Evolutionary conservation across 2,888 invertebrate genomes (phyloP).

Genomic region (Hydraecia micacea): DNA sequence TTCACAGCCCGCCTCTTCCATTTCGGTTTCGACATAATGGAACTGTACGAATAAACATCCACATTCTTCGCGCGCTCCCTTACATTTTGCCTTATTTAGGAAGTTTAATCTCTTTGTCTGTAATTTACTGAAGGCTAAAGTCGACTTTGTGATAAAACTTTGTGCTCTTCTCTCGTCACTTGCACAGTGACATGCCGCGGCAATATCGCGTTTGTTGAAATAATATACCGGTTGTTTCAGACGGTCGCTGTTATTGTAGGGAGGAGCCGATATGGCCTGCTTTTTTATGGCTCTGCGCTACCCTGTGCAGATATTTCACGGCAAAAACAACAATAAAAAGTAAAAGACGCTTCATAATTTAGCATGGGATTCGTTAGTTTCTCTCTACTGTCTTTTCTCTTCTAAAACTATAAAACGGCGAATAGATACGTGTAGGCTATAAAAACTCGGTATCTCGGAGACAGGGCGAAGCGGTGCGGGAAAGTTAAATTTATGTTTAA

Average conservation of each 20-base stretch:
- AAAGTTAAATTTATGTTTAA: slow-evolving; percentile 60
- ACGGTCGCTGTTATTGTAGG: slow-evolving; percentile 35
- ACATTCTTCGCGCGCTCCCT: slow-evolving; percentile 44
- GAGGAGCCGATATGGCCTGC: slow-evolving; percentile 12
- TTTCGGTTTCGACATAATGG: slow-evolving; percentile 55
- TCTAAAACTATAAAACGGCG: slow-evolving; percentile 50
- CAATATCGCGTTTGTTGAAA: slow-evolving; percentile 51
- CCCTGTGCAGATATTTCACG: slow-evolving; percentile 9
- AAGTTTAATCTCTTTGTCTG: slow-evolving; percentile 54
- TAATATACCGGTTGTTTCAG: slow-evolving; percentile 36
- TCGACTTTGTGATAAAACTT: slow-evolving; percentile 45
- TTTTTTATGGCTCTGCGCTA: slow-evolving; percentile 18
- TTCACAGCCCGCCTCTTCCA: slow-evolving; percentile 52
- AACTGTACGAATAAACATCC: slow-evolving; percentile 31
- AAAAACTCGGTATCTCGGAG: slow-evolving; percentile 57
- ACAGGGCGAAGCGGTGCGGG: slow-evolving; percentile 44
- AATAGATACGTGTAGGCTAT: slow-evolving; percentile 53
- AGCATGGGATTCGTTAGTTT: background rate
- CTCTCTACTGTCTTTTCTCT: slow-evolving; percentile 13
- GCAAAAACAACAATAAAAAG: slow-evolving; percentile 12
- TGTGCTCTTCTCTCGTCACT: slow-evolving; percentile 37
- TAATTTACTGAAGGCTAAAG: slow-evolving; percentile 47
- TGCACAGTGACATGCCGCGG: slow-evolving; percentile 16
- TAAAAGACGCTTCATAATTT: slow-evolving; percentile 1
- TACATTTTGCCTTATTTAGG: slow-evolving; percentile 56